Percentiles rank a stretch among this genome's conserved stretches.
Evolutionary conservation across 2,113 vertebrate genomes (phyloP).

Genomic region (Albula glossodonta): DNA sequence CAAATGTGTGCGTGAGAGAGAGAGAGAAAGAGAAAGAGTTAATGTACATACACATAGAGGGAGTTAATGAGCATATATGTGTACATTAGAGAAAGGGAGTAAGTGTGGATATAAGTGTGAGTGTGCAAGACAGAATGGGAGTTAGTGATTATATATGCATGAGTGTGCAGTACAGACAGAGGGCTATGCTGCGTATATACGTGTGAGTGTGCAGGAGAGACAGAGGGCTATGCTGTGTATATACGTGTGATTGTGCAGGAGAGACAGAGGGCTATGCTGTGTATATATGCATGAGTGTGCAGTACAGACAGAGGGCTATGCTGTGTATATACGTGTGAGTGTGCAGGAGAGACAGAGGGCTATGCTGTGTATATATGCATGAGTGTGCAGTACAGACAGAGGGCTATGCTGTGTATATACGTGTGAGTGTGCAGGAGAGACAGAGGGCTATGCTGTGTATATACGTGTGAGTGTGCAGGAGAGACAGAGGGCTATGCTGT

Average conservation of each 20-base stretch:
- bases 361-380: not conserved
- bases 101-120: constrained; percentile 25
- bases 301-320: too few relatives aligned
- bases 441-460: constrained; percentile 35
- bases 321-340: constrained; percentile 14
- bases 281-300: too few relatives aligned
- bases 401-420: constrained; percentile 8
- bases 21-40: not conserved
- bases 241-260: constrained; percentile 24
- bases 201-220: constrained; percentile 1
- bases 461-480: constrained; percentile 16
- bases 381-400: constrained; percentile 24
- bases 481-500: constrained; percentile 14
- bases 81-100: constrained; percentile 10
- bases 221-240: not conserved
- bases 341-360: constrained; percentile 20
- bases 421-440: not conserved
- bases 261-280: not conserved
- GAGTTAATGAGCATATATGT: constrained; percentile 11
- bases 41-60: not conserved
- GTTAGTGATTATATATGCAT: not conserved
- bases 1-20: constrained; percentile 1
- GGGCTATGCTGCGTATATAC: constrained; percentile 33
- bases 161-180: not conserved
- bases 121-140: not conserved